Evolutionary conservation across 64 coral and sea anemone species (phyloP), one percentile per base, ranked within the genome.

Genomic region (Acropora yongei): DNA sequence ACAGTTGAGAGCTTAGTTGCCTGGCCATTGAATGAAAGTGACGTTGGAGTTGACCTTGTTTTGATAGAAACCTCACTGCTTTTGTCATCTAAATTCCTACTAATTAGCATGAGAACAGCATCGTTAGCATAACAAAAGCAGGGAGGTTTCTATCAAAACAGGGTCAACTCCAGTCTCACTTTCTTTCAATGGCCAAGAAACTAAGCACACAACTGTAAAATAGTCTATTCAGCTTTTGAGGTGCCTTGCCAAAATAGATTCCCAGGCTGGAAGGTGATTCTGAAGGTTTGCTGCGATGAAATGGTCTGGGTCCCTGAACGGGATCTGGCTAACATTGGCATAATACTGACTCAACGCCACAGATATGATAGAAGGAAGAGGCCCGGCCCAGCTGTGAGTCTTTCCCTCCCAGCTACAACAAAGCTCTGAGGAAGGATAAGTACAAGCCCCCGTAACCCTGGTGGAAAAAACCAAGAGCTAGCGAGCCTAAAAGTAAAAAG

Each of bases 331-430:
- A 30, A 30, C 30, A 30, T 30, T 30, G 69, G 69, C 69, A 72
- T 72, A 72, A 72, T 72, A n/a, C 20, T 72, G 69, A 3, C 69
- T 20, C n/a, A 30, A 30, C 30, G 30, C 30, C 30, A 30, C 30
- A 30, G 30, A 30, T 30, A 30, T 30, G 30, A 30, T 30, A 30
- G 30, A 30, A 30, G 30, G 30, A 30, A 30, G 6, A 6, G 8
- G 50, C 50, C 50, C 69, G 69, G 69, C 69, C 69, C 69, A 72
- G 69, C n/a, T 72, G 69, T 13, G 69, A 40, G 69, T 72, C 69
- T 19, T 68, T 17, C 69, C 69, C 69, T 72, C 69, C 18, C 69
- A 72, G 40, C 1, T 40, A 72, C 69, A 30, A 3, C 69, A 72
- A 40, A 72, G n/a, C 69, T 72, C 16, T 72, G 69, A 72, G n/a